phyloP scores from a whole-genome alignment of 2,797 vertebrate genomes.

The Eurystomus glaucurus region DNA sequence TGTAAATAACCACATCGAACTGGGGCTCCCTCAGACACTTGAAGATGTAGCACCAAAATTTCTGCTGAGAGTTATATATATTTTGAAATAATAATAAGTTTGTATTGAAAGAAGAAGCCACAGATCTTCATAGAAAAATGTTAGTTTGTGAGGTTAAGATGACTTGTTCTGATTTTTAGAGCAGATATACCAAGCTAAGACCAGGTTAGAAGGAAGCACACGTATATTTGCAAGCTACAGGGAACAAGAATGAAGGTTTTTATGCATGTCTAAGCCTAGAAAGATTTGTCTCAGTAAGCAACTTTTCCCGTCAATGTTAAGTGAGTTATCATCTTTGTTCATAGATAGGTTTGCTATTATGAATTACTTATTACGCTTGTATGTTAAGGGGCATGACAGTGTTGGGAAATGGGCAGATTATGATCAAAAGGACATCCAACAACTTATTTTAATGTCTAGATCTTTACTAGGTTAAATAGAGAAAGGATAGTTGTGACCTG shows the following conservation, averaged over 20 bases:
- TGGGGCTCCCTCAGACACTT: constrained; percentile 79
- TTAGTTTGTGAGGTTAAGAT: constrained; percentile 8
- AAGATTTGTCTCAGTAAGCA: not conserved
- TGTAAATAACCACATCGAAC: constrained; percentile 43
- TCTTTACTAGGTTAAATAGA: not conserved
- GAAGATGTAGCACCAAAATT: constrained; percentile 82
- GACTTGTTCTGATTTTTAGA: constrained; percentile 71
- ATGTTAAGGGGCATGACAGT: not conserved
- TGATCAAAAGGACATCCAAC: not conserved
- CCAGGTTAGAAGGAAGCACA: constrained; percentile 64
- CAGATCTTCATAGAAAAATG: constrained; percentile 28
- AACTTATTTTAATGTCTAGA: not conserved
- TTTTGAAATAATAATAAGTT: constrained; percentile 62
- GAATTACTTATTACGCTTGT: not conserved
- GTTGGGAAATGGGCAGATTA: not conserved
- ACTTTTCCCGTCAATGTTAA: not conserved
- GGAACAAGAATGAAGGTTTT: not conserved
- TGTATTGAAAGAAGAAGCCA: constrained; percentile 74
- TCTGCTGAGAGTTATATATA: constrained; percentile 75
- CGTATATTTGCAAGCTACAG: constrained; percentile 33
- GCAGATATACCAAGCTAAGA: constrained; percentile 32
- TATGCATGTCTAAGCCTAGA: not conserved
- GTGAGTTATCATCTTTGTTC: not conserved
- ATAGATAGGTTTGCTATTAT: not conserved
- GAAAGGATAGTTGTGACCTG: not conserved